Conservation (phyloP, 1,140 invertebrate genomes). For the Cyphomyrmex costatus region DNA sequence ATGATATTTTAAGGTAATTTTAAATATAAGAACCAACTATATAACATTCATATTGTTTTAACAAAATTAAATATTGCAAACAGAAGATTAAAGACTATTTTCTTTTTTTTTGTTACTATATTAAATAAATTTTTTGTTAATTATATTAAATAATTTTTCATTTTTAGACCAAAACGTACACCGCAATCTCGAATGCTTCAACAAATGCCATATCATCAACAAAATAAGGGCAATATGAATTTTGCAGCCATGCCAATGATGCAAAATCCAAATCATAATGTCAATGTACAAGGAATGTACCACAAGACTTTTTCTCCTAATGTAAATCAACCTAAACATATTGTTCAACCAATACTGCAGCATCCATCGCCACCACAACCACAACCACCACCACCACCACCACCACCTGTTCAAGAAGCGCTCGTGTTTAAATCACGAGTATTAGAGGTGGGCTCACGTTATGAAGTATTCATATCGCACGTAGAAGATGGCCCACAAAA, state of each 20-base stretch:
- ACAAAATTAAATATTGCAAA: no score
- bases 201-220: conserved; percentile 49
- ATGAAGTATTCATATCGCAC: conserved; percentile 91
- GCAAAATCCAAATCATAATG: conserved; percentile 38
- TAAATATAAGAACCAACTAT: no score
- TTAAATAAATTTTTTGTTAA: neutral
- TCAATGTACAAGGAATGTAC: conserved; percentile 41
- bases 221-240: conserved; percentile 50
- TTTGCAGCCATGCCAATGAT: conserved; percentile 29
- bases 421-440: conserved; percentile 88
- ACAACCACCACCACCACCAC: no score
- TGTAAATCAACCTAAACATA: conserved; percentile 56
- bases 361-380: neutral
- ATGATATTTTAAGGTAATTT: no score
- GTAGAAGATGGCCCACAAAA: conserved; percentile 92
- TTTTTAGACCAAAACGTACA: conserved; percentile 1
- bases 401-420: conserved; percentile 78
- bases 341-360: neutral
- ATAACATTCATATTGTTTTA: no score
- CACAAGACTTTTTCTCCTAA: conserved; percentile 24
- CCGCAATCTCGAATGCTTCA: conserved; percentile 38
- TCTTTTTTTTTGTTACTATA: no score
- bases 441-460: conserved; percentile 88
- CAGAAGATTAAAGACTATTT: neutral
- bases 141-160: neutral